Conservation (phyloP, 2,888 invertebrate genomes). For the Xestia sexstrigata region DNA sequence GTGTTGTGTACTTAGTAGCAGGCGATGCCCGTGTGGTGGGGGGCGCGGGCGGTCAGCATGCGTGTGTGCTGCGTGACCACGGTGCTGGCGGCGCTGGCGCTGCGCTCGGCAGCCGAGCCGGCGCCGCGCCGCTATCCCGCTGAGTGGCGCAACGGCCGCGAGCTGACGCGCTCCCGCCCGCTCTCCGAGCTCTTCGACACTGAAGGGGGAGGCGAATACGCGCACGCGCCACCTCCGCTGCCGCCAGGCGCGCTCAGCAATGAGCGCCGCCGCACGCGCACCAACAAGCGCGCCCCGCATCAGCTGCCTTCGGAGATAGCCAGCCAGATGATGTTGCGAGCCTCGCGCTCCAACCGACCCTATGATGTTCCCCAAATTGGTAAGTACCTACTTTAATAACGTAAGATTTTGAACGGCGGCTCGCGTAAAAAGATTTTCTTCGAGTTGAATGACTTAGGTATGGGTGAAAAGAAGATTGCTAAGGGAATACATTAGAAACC, state of each 20-base stretch:
- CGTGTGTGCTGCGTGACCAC: slow-evolving; percentile 86
- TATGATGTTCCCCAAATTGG: slow-evolving; percentile 97
- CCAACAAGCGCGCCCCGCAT: slow-evolving; percentile 82
- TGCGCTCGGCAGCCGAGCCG: slow-evolving; percentile 84
- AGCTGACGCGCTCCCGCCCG: slow-evolving; percentile 80
- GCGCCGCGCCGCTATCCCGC: slow-evolving; percentile 83
- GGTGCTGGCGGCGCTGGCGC: slow-evolving; percentile 85
- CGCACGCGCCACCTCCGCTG: slow-evolving; percentile 74
- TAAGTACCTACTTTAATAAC: slow-evolving; percentile 82
- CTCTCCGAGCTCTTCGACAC: slow-evolving; percentile 86
- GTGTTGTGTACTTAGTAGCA: slow-evolving; percentile 85
- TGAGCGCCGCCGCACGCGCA: slow-evolving; percentile 82
- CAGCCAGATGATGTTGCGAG: slow-evolving; percentile 95
- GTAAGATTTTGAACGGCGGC: neutral
- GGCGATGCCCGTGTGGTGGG: slow-evolving; percentile 84
- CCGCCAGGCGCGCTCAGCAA: slow-evolving; percentile 79
- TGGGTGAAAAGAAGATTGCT: neutral
- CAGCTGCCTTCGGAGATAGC: slow-evolving; percentile 91
- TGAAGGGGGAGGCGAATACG: slow-evolving; percentile 72
- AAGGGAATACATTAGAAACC: too few species aligned
- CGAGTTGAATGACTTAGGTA: neutral
- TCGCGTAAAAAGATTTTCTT: neutral
- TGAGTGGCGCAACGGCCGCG: slow-evolving; percentile 81
- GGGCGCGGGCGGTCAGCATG: slow-evolving; percentile 83
- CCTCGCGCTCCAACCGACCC: slow-evolving; percentile 93